Conservation (phyloP, 92 coral and sea anemone genomes). For the Ricordea florida region DNA sequence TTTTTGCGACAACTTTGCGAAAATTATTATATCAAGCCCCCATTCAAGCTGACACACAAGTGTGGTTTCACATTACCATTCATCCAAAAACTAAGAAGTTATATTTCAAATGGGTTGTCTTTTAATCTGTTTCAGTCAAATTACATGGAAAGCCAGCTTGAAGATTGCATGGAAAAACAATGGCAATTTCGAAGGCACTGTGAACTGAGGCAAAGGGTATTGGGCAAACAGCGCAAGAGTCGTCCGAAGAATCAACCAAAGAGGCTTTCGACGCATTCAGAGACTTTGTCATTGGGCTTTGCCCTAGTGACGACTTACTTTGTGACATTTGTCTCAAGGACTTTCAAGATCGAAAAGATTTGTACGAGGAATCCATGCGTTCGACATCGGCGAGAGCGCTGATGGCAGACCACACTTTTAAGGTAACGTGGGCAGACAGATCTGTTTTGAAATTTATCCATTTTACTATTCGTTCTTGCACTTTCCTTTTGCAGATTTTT, state of each 20-base stretch:
- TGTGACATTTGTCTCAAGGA: constrained; percentile 50
- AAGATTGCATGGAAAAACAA: constrained; percentile 1
- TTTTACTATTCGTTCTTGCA: too few relatives aligned
- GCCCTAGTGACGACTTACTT: constrained; percentile 56
- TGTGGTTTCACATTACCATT: constrained; percentile 27
- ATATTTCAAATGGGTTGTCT: constrained; percentile 25
- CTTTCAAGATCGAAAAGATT: constrained; percentile 18
- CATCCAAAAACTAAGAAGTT: constrained; percentile 3
- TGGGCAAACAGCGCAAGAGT: not conserved
- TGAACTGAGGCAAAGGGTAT: not conserved
- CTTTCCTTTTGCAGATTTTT: too few relatives aligned
- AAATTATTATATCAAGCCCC: constrained; percentile 6
- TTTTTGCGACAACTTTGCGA: constrained; percentile 8
- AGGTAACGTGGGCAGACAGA: too few relatives aligned
- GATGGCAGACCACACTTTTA: constrained; percentile 69
- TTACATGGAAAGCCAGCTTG: constrained; percentile 29
- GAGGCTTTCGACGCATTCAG: not conserved
- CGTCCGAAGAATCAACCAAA: not conserved
- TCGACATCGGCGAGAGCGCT: constrained; percentile 41
- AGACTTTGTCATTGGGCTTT: constrained; percentile 6
- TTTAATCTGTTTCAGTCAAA: constrained; percentile 31
- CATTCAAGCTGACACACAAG: constrained; percentile 46
- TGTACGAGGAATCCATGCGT: constrained; percentile 45
- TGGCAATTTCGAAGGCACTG: constrained; percentile 8
- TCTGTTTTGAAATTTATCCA: too few relatives aligned